Percentiles rank a stretch among this genome's conserved stretches.
Conservation (phyloP, 2,797 vertebrate genomes). For the Mormyrus hasselquistii region DNA sequence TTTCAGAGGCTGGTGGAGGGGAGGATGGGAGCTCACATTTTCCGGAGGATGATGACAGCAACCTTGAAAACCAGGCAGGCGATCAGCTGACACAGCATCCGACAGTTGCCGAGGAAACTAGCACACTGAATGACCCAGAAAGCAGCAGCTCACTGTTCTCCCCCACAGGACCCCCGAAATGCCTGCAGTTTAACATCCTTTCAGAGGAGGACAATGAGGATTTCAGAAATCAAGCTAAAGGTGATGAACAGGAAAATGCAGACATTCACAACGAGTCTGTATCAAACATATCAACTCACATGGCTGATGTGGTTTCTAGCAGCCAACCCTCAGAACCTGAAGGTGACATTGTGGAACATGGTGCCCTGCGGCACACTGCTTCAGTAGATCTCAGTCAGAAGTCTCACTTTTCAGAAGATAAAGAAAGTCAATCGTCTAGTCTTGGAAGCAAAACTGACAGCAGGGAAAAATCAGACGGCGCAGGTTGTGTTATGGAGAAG, state of each 20-base stretch:
- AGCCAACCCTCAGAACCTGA: background rate
- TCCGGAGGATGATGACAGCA: conserved; percentile 60
- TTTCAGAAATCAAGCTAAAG: conserved; percentile 32
- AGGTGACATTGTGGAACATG: conserved; percentile 26
- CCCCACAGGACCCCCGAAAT: conserved; percentile 41
- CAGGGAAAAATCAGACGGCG: conserved; percentile 20
- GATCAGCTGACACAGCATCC: conserved; percentile 35
- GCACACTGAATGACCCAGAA: conserved; percentile 46
- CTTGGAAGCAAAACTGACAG: conserved; percentile 27
- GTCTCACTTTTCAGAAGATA: background rate
- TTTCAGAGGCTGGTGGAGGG: conserved; percentile 64
- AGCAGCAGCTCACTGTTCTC: conserved; percentile 44
- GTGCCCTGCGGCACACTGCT: conserved; percentile 3
- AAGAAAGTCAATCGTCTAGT: conserved; percentile 20
- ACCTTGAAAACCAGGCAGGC: conserved; percentile 53
- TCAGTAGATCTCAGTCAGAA: conserved; percentile 11
- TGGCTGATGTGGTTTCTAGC: conserved; percentile 19
- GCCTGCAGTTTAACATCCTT: conserved; percentile 62
- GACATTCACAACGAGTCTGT: conserved; percentile 50
- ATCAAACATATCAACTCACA: conserved; percentile 55
- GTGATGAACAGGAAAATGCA: conserved; percentile 29
- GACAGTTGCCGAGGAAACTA: conserved; percentile 36
- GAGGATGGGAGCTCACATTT: conserved; percentile 56
- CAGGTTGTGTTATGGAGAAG: conserved; percentile 29
- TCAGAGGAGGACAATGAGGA: conserved; percentile 50